Evolutionary conservation across 1,140 invertebrate species (phyloP).

Genomic region (Brachionus rotundiformis): DNA sequence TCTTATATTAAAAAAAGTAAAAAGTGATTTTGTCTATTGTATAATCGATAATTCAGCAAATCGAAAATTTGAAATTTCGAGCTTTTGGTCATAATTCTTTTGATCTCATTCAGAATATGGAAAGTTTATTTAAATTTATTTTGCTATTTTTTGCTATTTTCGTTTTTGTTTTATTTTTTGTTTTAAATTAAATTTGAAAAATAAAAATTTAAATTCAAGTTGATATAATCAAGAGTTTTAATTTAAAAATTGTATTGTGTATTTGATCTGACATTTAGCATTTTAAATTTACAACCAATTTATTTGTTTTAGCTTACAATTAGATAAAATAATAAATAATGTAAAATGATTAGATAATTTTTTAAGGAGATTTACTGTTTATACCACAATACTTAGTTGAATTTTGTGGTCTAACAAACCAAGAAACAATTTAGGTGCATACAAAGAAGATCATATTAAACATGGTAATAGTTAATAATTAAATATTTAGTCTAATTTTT

Average conservation of each 20-base stretch:
- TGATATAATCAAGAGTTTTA: not conserved
- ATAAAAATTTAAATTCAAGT: not conserved
- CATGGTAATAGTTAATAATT: not conserved
- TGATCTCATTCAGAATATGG: slow-evolving; percentile 8
- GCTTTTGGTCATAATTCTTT: not conserved
- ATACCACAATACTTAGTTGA: too few species aligned
- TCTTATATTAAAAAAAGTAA: not conserved
- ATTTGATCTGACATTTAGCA: too few species aligned
- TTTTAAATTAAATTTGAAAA: slow-evolving; percentile 13
- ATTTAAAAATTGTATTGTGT: too few species aligned
- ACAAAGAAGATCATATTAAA: not conserved
- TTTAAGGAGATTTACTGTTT: too few species aligned
- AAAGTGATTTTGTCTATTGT: not conserved
- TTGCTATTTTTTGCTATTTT: slow-evolving; percentile 9
- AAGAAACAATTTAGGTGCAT: too few species aligned
- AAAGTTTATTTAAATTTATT: slow-evolving; percentile 18
- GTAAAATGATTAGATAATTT: too few species aligned
- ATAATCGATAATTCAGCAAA: not conserved
- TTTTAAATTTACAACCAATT: too few species aligned
- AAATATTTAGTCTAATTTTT: too few species aligned
- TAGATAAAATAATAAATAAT: too few species aligned
- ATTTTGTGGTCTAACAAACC: too few species aligned
- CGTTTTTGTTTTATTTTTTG: not conserved
- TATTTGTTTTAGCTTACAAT: too few species aligned
- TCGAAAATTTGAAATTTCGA: not conserved